These are phyloP conservation scores for Burhinus oedicnemus DNA, from an alignment of 2,113 vertebrate genomes.

Conservation along the genomic window DNA sequence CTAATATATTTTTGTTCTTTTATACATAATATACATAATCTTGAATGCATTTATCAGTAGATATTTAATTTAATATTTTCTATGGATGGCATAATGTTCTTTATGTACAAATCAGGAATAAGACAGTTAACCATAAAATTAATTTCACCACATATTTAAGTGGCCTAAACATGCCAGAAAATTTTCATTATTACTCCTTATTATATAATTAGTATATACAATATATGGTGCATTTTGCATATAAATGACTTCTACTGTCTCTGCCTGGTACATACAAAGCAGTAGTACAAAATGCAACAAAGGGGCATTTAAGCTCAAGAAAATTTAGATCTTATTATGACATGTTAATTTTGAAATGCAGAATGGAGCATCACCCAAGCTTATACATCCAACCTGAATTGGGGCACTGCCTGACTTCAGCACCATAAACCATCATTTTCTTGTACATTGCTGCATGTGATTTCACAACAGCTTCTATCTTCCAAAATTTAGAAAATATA, in stretches of 20 bases:
- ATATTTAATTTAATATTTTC: conserved; percentile 39
- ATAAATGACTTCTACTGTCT: conserved; percentile 24
- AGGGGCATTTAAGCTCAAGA: not conserved
- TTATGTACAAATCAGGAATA: conserved; percentile 21
- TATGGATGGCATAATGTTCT: not conserved
- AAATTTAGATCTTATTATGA: not conserved
- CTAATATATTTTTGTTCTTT: conserved; percentile 7
- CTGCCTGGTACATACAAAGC: not conserved
- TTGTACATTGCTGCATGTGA: not conserved
- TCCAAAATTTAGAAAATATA: not conserved
- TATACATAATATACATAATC: not conserved
- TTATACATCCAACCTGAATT: not conserved
- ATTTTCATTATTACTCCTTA: conserved; percentile 47
- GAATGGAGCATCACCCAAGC: not conserved
- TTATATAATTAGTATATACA: conserved; percentile 56
- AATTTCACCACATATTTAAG: conserved; percentile 16
- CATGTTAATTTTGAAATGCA: not conserved
- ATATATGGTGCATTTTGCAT: conserved; percentile 37
- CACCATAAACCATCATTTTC: not conserved
- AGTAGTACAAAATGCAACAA: not conserved
- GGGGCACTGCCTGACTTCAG: not conserved
- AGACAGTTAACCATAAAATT: conserved; percentile 55
- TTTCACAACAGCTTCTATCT: not conserved
- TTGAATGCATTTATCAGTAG: conserved; percentile 1
- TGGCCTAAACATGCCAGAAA: conserved; percentile 39